Evolutionary conservation across 2,797 vertebrate genomes (phyloP).

Genomic region (Podarcis siculus): DNA sequence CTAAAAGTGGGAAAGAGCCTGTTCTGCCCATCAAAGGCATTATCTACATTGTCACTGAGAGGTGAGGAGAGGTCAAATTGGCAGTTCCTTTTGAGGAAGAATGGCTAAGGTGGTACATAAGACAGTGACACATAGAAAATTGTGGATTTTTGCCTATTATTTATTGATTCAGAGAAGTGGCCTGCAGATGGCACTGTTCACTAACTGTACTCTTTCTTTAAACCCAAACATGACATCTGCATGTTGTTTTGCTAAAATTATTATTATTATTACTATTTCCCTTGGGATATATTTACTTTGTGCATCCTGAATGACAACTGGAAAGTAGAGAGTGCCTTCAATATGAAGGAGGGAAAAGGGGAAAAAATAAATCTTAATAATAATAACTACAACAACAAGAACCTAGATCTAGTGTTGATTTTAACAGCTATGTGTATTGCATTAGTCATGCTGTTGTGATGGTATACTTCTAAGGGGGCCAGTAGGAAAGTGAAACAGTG

Average conservation of each 20-base stretch:
- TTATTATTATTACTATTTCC: slow-evolving; percentile 51
- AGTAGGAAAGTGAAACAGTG: background rate
- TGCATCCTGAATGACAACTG: slow-evolving; percentile 61
- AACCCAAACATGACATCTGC: background rate
- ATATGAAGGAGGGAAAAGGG: slow-evolving; percentile 56
- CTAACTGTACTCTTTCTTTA: slow-evolving; percentile 50
- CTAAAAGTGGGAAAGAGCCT: background rate
- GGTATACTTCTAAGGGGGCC: slow-evolving; percentile 4
- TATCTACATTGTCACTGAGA: background rate
- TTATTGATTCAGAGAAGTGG: rapidly evolving
- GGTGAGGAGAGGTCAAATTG: background rate
- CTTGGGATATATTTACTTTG: slow-evolving; percentile 65
- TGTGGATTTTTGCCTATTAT: rapidly evolving
- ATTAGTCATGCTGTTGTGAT: slow-evolving; percentile 9
- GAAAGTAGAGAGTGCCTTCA: slow-evolving; percentile 60
- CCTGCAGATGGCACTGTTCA: slow-evolving; percentile 79
- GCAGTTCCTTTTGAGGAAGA: background rate
- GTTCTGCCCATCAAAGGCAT: background rate
- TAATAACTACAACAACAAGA: slow-evolving; percentile 37
- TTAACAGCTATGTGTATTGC: slow-evolving; percentile 29
- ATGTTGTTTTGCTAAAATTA: slow-evolving; percentile 31
- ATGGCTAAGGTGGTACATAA: rapidly evolving
- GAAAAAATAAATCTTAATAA: background rate
- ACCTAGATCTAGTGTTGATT: background rate
- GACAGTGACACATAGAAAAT: background rate